Evolutionary conservation across 2,888 invertebrate species (phyloP).

Genomic region (Amaurobius ferox): DNA sequence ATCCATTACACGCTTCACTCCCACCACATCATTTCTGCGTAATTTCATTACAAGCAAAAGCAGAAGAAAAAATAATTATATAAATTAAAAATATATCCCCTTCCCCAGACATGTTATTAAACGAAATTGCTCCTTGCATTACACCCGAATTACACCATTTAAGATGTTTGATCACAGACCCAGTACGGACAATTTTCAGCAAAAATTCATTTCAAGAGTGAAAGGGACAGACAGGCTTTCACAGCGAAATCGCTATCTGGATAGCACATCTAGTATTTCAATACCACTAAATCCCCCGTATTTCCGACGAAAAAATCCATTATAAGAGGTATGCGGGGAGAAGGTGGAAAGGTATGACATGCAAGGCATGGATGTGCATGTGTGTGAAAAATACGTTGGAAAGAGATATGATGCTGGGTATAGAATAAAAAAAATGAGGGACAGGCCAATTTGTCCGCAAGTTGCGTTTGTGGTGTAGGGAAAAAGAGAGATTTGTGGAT

Average conservation of each 20-base stretch:
- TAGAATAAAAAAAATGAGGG: background rate
- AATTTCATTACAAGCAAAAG: too few species aligned
- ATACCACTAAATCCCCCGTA: background rate
- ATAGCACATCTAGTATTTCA: slow-evolving; percentile 4
- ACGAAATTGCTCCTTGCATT: background rate
- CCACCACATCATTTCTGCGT: too few species aligned
- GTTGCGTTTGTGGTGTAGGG: background rate
- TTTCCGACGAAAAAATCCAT: slow-evolving; percentile 8
- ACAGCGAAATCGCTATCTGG: background rate
- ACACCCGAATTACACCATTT: background rate
- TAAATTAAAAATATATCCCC: background rate
- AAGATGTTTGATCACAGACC: background rate
- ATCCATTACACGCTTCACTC: too few species aligned
- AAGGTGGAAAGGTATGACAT: background rate
- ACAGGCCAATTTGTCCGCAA: background rate
- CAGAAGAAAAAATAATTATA: too few species aligned
- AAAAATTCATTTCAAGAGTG: background rate
- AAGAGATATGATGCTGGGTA: background rate
- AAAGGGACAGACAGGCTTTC: background rate
- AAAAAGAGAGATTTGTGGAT: background rate
- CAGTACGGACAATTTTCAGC: background rate
- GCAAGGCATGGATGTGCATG: background rate
- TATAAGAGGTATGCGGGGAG: background rate
- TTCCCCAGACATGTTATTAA: background rate
- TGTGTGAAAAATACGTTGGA: background rate